These are phyloP conservation scores for Micronisus gabar DNA, from an alignment of 2,113 vertebrate species.

Conservation along the genomic window DNA sequence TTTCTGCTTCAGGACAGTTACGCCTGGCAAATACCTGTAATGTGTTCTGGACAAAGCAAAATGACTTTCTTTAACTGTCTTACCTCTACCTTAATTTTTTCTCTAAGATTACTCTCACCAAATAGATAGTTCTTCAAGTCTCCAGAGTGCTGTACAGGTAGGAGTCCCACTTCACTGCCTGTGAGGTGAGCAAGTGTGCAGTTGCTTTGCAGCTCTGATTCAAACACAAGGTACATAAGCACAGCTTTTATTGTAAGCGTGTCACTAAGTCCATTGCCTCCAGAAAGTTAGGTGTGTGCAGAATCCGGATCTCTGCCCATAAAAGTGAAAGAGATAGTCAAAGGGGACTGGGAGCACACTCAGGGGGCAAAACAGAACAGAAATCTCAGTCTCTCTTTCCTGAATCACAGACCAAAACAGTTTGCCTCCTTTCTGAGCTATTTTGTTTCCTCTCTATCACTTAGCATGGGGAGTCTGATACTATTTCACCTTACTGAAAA, in stretches of 20 bases:
- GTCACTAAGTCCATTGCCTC: not conserved
- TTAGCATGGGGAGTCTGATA: not conserved
- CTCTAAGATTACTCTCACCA: not conserved
- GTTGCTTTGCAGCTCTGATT: not conserved
- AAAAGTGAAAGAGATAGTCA: not conserved
- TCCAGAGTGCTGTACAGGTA: not conserved
- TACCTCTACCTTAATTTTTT: not conserved
- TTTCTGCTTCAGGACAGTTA: not conserved
- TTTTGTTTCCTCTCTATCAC: not conserved
- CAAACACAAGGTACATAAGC: not conserved
- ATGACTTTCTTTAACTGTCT: not conserved
- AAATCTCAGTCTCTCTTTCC: not conserved
- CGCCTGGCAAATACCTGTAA: accelerated
- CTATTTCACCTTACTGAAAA: not conserved
- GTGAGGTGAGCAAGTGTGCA: not conserved
- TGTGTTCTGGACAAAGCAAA: not conserved
- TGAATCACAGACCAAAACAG: not conserved
- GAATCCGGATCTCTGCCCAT: not conserved
- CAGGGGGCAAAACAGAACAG: not conserved
- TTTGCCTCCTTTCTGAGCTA: not conserved
- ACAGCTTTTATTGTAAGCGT: not conserved
- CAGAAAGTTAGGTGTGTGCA: not conserved
- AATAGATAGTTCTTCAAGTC: not conserved
- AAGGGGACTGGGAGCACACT: not conserved
- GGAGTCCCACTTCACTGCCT: not conserved